Evolutionary conservation across 1,140 invertebrate genomes (phyloP), one percentile per base, ranked within the genome.

Genomic region (Nasonia vitripennis): DNA sequence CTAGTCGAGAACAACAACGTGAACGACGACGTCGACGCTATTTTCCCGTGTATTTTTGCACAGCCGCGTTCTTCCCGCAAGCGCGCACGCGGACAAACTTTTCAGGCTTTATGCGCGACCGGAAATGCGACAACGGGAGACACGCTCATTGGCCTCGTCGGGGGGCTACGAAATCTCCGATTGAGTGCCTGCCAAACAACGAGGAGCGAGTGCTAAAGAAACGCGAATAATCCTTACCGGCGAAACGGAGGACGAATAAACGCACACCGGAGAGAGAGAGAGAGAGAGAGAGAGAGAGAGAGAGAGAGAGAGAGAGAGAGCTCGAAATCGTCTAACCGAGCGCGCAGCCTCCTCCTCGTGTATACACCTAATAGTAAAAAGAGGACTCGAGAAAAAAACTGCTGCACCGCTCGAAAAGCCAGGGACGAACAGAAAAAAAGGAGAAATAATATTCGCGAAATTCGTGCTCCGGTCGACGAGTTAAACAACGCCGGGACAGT

Each of bases 271-370:
- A 37, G 34, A 37, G 34, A 51, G 34, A 14, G 73, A 34, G 34
- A 34, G 34, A 34, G 34, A 71, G 34, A 14, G 73, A 34, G n/a
- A n/a, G n/a, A n/a, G n/a, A n/a, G 4, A 37, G 34, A 37, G 34
- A 51, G 34, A 14, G 4, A 37, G 34, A 37, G 34, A 51, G 34
- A 14, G 34, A 6, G 34, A 37, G 34, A 73, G 34, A 14, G 73
- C 68, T 4, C 12, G 82, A 90, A 37, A 89, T 89, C 87, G 88
- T 88, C 85, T 87, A 88, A 88, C 86, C 89, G 88, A 89, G 89
- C 88, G 89, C 85, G 79, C 88, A 51, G 55, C 88, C 11, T 67
- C 17, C 7, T 20, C 9, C 23, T 37, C 41, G 34, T 62, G 83
- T 37, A 37, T 37, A 37, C 73, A 74, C n/a, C 48, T 23, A 11